Conservation (phyloP, 1,140 invertebrate species). For the Araneus ventricosus region DNA sequence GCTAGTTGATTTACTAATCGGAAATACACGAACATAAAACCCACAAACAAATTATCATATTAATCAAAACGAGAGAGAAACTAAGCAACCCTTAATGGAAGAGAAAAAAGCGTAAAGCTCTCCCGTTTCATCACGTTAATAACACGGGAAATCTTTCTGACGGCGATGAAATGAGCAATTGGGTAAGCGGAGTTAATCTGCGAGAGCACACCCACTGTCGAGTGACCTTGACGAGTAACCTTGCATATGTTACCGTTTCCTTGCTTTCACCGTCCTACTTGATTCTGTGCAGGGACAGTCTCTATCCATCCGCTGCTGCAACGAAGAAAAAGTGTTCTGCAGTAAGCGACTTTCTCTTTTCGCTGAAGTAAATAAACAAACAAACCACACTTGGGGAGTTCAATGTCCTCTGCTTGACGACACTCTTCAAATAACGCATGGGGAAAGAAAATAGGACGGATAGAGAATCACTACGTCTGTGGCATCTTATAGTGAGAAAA, state of each 20-base stretch:
- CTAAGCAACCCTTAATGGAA: neutral
- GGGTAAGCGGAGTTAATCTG: slow-evolving; percentile 5
- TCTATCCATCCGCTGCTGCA: too few relatives aligned
- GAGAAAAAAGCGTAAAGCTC: neutral
- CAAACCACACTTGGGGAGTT: neutral
- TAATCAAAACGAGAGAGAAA: neutral
- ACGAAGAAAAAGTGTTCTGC: too few relatives aligned
- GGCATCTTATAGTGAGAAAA: too few relatives aligned
- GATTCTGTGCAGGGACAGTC: too few relatives aligned
- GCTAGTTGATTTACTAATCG: too few relatives aligned
- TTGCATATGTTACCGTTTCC: neutral
- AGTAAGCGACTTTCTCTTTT: neutral
- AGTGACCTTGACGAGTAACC: slow-evolving; percentile 6
- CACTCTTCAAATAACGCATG: neutral
- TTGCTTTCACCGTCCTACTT: neutral
- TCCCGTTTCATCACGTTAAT: slow-evolving; percentile 19
- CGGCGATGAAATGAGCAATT: slow-evolving; percentile 19
- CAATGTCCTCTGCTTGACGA: neutral
- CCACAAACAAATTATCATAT: neutral
- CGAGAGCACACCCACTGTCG: slow-evolving; percentile 4
- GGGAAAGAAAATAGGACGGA: too few relatives aligned
- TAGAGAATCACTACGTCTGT: too few relatives aligned
- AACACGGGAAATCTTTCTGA: slow-evolving; percentile 15
- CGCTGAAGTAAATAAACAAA: neutral
- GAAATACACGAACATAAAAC: neutral